Base-by-base conservation (phyloP, 1,140 invertebrate species). In the Nephotettix cincticeps region DNA sequence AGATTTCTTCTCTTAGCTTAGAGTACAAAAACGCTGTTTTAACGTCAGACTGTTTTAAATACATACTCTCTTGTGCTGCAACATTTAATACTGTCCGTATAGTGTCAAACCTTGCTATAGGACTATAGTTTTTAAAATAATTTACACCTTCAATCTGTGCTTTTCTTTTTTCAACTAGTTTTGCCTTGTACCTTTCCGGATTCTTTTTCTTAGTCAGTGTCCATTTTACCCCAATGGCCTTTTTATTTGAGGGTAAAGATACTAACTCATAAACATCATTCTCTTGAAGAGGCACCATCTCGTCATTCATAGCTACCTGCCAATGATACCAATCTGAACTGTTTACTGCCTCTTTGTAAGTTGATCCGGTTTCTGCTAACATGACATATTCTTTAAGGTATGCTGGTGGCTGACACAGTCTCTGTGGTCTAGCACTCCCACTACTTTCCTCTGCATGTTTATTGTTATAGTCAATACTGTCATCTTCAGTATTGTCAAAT, bases 41-140 rank as follows among this genome's bases (percentile, higher is more conserved):
- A 1, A 84, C 77, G 76, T 84, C 81, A 67, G 84, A 79, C 63
- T 83, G 80, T 36, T 70, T 40, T 17, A 84, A 73, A 17, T 77
- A 27, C 29, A 78, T 73, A 45, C 80, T 75, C 65, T 81, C 47
- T 68, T 76, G 58, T 9, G 77, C 78, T 58, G 80, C 76, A 68
- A 83, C 76, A 58, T 75, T 73, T 14, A 84, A 65, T n/a, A 84
- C n/a, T 40, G 79, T 69, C 75, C 84, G 74, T 51, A 85, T 75
- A 28, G 81, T 76, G 30, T 78, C 77, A 69, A 75, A 78, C 61
- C 76, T 73, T 0, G 74, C 75, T 11, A 84, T 81, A 21, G 81
- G 79, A 61, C 78, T 77, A 74, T 80, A 83, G 28, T 77, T 84
- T 74, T 84, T 81, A 27, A 75, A 9, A 74, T 81, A 84, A 68